These are phyloP conservation scores for Epinephelus moara DNA, from an alignment of 2,113 vertebrate species.

Conservation along the genomic window DNA sequence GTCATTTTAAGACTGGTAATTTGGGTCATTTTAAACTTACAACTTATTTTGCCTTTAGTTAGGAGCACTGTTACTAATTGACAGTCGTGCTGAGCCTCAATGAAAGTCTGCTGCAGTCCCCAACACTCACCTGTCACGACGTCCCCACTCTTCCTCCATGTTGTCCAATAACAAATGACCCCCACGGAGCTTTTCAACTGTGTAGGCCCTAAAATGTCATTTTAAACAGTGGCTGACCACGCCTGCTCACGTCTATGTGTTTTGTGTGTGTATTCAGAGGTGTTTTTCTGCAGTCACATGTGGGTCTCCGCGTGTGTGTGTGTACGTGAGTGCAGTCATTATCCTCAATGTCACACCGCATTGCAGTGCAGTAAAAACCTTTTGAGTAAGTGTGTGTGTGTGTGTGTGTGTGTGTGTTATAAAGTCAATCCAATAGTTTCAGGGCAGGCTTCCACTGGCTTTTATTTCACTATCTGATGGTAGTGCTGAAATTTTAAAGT, in stretches of 20 bases:
- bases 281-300: conserved; percentile 49
- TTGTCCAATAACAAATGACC: conserved; percentile 10
- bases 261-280: conserved; percentile 50
- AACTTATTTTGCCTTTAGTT: neutral
- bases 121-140: neutral
- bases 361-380: conserved; percentile 75
- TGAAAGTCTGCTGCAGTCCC: neutral
- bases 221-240: conserved; percentile 1
- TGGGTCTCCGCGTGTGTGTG: conserved; percentile 5
- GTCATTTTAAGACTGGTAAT: too few species aligned
- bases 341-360: conserved; percentile 76
- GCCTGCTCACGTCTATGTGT: conserved; percentile 29
- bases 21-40: neutral
- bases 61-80: neutral
- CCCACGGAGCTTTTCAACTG: neutral
- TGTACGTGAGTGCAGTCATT: conserved; percentile 45
- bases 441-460: neutral
- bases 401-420: conserved; percentile 8
- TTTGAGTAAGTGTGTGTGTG: conserved; percentile 27
- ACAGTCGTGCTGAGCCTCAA: too few species aligned
- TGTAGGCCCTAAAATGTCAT: neutral
- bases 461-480: conserved; percentile 1
- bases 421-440: conserved; percentile 21
- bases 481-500: conserved; percentile 8
- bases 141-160: too few species aligned